Evolutionary conservation across 2,888 invertebrate species (phyloP).

Genomic region (Melipona beecheii): DNA sequence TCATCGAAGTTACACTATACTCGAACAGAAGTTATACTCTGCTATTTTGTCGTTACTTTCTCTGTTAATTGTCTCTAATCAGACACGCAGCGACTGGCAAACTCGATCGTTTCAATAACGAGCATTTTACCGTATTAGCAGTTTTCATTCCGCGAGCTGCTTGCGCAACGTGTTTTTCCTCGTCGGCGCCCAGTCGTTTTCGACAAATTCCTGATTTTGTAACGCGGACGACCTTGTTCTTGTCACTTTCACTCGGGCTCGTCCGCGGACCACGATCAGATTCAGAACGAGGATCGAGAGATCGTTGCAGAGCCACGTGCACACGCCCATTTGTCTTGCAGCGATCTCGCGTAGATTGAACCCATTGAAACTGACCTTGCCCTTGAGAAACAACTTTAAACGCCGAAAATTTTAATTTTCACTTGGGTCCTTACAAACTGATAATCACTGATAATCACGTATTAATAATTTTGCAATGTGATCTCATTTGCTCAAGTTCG

Average conservation of each 20-base stretch:
- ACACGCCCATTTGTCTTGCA: slow-evolving; percentile 31
- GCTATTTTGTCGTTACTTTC: slow-evolving; percentile 3
- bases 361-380: slow-evolving; percentile 69
- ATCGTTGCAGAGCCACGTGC: slow-evolving; percentile 45
- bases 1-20: not conserved
- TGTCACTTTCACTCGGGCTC: slow-evolving; percentile 80
- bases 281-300: slow-evolving; percentile 30
- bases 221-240: slow-evolving; percentile 79
- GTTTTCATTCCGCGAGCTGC: slow-evolving; percentile 29
- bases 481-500: not conserved
- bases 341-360: slow-evolving; percentile 8
- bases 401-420: slow-evolving; percentile 12
- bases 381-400: slow-evolving; percentile 62
- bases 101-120: slow-evolving; percentile 10
- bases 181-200: slow-evolving; percentile 55
- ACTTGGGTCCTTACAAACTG: not conserved
- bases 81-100: not conserved
- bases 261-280: slow-evolving; percentile 53
- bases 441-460: not conserved
- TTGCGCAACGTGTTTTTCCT: slow-evolving; percentile 53
- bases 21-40: not conserved
- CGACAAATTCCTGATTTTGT: slow-evolving; percentile 76
- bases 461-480: not conserved
- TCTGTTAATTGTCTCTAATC: slow-evolving; percentile 8
- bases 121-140: slow-evolving; percentile 13